These are phyloP conservation scores for Crematogaster levior DNA, from an alignment of 2,888 invertebrate genomes.

Conservation along the genomic window DNA sequence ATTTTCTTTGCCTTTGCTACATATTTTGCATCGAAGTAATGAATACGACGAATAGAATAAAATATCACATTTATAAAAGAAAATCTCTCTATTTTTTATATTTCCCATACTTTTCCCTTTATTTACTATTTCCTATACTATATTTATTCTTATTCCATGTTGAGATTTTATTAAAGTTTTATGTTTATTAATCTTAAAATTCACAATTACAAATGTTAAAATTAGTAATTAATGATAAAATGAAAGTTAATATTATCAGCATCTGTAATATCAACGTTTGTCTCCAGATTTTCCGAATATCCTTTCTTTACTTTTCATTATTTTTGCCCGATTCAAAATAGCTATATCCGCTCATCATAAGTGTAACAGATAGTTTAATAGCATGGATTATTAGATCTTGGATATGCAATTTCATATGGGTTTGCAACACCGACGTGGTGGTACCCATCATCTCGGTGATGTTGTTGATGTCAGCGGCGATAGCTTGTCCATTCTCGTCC, in stretches of 20 bases:
- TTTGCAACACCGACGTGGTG: slow-evolving; percentile 13
- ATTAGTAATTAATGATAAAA: too few species aligned
- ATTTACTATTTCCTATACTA: too few species aligned
- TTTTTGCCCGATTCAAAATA: not conserved
- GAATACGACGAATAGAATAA: not conserved
- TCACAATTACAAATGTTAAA: too few species aligned
- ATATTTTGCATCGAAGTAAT: not conserved
- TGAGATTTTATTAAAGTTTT: not conserved
- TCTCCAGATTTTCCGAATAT: not conserved
- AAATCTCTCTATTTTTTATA: not conserved
- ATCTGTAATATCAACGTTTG: not conserved
- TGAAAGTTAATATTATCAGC: not conserved
- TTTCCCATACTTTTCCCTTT: not conserved
- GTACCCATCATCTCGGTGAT: slow-evolving; percentile 35
- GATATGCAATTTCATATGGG: slow-evolving; percentile 41
- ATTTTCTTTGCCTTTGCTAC: not conserved
- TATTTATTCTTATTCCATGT: not conserved
- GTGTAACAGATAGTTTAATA: slow-evolving; percentile 37
- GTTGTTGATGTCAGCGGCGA: slow-evolving; percentile 51
- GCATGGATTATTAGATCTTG: slow-evolving; percentile 34
- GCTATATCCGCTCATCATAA: slow-evolving; percentile 4
- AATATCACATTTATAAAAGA: not conserved
- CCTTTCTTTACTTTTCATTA: not conserved
- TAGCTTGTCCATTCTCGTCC: slow-evolving; percentile 52
- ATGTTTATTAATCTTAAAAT: not conserved